Evolutionary conservation across 2,113 vertebrate genomes (phyloP).

Genomic region (Microcebus griseorufus): DNA sequence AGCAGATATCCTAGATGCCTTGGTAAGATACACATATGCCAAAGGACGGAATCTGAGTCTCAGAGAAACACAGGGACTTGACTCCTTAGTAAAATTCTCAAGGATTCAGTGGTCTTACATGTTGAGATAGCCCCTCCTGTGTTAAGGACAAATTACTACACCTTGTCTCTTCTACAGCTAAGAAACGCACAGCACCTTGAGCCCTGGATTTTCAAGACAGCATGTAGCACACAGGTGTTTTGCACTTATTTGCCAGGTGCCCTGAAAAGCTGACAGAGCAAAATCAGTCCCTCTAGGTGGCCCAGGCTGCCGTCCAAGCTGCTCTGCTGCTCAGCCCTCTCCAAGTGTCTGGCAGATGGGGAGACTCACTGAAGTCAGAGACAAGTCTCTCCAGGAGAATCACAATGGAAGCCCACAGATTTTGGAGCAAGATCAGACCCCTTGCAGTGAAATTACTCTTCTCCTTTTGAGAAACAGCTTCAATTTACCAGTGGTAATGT

Average conservation of each 20-base stretch:
- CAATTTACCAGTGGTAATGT: background rate
- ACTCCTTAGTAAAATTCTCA: background rate
- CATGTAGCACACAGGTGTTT: background rate
- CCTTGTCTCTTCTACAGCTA: background rate
- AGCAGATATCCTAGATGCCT: background rate
- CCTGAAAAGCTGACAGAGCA: background rate
- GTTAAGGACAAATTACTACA: background rate
- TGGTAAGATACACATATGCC: background rate
- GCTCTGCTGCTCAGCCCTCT: background rate
- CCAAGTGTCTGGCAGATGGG: background rate
- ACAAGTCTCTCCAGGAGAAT: background rate
- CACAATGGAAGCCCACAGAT: background rate
- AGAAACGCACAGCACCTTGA: background rate
- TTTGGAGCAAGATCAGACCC: background rate
- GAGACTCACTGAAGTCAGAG: background rate
- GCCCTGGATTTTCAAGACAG: background rate
- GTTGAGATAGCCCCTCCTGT: background rate
- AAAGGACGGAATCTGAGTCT: background rate
- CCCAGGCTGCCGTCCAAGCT: background rate
- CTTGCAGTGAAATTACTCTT: background rate
- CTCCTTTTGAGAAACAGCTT: background rate
- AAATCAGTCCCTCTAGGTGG: background rate
- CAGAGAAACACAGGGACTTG: background rate
- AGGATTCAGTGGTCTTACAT: background rate
- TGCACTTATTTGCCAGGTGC: background rate